Evolutionary conservation across 2,113 vertebrate genomes (phyloP).

Genomic region (Xiphophorus maculatus): DNA sequence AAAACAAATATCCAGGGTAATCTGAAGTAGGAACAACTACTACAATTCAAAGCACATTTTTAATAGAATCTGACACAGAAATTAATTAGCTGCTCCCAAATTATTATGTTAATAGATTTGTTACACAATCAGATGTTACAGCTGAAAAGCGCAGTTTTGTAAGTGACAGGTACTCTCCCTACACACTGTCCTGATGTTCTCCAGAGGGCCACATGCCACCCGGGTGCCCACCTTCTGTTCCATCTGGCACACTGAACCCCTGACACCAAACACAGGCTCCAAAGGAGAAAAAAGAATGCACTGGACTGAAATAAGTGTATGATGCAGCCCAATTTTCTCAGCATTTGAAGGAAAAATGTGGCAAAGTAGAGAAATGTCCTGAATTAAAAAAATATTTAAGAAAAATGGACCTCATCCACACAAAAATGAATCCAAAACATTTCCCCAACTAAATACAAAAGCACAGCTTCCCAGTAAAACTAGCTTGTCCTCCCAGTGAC

Average conservation of each 20-base stretch:
- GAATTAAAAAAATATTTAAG: neutral
- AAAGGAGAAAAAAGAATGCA: neutral
- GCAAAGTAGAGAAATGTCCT: neutral
- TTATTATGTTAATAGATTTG: conserved; percentile 30
- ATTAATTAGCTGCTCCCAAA: neutral
- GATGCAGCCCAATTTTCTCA: neutral
- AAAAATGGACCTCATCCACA: no score
- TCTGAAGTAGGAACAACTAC: no score
- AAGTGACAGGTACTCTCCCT: conserved; percentile 44
- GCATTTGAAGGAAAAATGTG: neutral
- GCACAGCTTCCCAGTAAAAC: neutral
- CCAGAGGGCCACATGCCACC: conserved; percentile 47
- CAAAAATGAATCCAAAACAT: neutral
- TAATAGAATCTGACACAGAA: conserved; percentile 5
- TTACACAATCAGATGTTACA: conserved; percentile 58
- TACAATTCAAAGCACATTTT: neutral
- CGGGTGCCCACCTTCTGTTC: conserved; percentile 63
- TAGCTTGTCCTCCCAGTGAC: neutral
- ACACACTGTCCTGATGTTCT: conserved; percentile 33
- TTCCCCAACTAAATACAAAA: neutral
- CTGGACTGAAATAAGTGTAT: neutral
- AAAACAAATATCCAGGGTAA: no score
- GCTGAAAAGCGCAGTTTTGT: conserved; percentile 58
- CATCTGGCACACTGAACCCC: conserved; percentile 74
- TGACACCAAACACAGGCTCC: conserved; percentile 38